Percentiles rank a stretch among this genome's conserved stretches.
These are phyloP conservation scores for Morone saxatilis DNA, from an alignment of 2,113 vertebrate species.

Conservation along the genomic window DNA sequence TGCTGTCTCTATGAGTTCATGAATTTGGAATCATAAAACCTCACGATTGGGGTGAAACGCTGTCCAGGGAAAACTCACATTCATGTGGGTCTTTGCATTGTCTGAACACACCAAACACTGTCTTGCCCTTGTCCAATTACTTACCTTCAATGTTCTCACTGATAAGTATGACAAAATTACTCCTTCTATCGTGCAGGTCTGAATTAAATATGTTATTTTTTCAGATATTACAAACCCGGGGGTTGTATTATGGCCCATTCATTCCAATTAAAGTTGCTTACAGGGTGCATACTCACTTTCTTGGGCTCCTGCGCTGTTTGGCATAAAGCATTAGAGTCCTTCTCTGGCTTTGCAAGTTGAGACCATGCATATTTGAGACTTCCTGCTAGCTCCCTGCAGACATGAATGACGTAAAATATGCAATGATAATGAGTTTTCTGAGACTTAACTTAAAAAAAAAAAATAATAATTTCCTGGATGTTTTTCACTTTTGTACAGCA, in stretches of 20 bases:
- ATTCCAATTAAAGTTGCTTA: neutral
- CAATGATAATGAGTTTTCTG: no score
- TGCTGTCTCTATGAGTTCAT: neutral
- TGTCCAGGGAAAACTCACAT: neutral
- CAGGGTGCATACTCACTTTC: neutral
- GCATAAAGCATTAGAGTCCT: neutral
- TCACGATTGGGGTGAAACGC: neutral
- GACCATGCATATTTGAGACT: no score
- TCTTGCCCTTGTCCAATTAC: neutral
- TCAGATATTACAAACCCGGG: neutral
- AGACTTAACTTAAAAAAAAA: no score
- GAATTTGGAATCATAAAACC: neutral
- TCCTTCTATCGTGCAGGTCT: no score
- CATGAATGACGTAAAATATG: no score
- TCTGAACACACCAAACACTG: neutral
- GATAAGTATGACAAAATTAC: neutral
- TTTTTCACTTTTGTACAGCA: no score
- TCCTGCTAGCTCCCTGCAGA: no score
- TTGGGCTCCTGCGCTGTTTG: neutral
- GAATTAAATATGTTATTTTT: no score
- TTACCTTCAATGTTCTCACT: neutral
- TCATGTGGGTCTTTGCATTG: neutral
- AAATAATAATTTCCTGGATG: no score
- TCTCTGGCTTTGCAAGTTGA: no score
- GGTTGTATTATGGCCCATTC: neutral